Conservation (phyloP, 2,888 invertebrate species). For the Mythimna albipuncta region DNA sequence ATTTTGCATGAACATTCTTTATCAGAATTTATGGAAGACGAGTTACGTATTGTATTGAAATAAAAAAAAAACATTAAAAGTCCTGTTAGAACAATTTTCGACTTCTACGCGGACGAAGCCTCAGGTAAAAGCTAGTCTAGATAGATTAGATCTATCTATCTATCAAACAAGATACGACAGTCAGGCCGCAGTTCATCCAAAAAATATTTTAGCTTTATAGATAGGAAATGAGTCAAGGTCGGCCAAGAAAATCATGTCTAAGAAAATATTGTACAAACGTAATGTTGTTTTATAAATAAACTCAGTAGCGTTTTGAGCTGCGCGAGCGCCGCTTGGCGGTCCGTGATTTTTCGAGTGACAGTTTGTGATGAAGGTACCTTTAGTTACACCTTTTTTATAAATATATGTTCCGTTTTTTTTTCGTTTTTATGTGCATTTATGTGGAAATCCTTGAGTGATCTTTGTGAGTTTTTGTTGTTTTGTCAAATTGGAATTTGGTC, state of each 20-base stretch:
- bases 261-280: constrained; percentile 86
- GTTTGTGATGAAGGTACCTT: constrained; percentile 61
- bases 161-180: not conserved
- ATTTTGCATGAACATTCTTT: too few species aligned
- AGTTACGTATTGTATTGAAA: too few species aligned
- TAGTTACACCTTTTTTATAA: constrained; percentile 12
- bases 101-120: too few species aligned
- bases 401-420: not conserved
- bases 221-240: constrained; percentile 85
- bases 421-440: not conserved
- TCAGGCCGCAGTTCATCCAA: constrained; percentile 43
- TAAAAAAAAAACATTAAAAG: too few species aligned
- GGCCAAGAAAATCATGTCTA: constrained; percentile 74
- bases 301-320: constrained; percentile 79
- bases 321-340: constrained; percentile 65
- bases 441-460: not conserved
- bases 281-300: constrained; percentile 87
- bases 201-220: constrained; percentile 64
- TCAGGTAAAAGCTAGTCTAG: too few species aligned
- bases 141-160: too few species aligned
- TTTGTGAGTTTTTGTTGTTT: not conserved
- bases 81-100: too few species aligned
- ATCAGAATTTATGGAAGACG: too few species aligned
- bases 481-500: constrained; percentile 8
- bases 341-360: constrained; percentile 60